Base-by-base conservation (phyloP, 2,888 invertebrate species). In the Cosmia pyralina region DNA sequence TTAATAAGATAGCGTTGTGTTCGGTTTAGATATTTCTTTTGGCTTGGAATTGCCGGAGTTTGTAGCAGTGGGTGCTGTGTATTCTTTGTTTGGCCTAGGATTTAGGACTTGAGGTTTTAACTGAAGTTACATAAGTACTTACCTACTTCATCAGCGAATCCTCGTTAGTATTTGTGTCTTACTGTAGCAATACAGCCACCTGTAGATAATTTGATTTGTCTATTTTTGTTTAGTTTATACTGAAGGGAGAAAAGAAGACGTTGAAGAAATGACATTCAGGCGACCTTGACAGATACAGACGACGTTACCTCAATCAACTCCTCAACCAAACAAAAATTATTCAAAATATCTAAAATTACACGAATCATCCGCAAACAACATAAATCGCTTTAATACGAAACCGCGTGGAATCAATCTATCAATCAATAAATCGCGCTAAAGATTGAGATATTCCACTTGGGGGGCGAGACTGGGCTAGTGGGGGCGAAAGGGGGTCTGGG, bases 351-450 rank as follows among this genome's bases (percentile, higher is more conserved):
- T 52, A 66, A 68, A 59, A 72, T 79, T 64, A 68, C 41, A 62
- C 67, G 70, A 84, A 79, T 76, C 59, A 50, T 50, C 78, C 65
- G 50, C 81, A 83, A 84, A 78, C 78, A 83, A 79, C 77, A 83
- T 79, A 85, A 86, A 75, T 86, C 79, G 75, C 65, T 81, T 75
- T 76, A 84, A 79, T 80, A 84, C 74, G 69, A 85, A 77, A 86
- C 82, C 82, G 69, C 83, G 69, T 57, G 86, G 90, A 92, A 94
- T 95, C 94, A 93, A 95, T 94, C 94, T 92, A 95, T 95, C 95
- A 94, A 95, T 95, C 95, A 95, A 95, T 95, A 95, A 94, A 93
- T 94, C 94, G 92, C 87, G 92, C 92, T 93, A 93, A 94, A 95
- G 95, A 96, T 96, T 96, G 95, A 96, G 96, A 96, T 95, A 94